Base-by-base conservation (phyloP, 2,797 vertebrate genomes). In the Morus bassanus region DNA sequence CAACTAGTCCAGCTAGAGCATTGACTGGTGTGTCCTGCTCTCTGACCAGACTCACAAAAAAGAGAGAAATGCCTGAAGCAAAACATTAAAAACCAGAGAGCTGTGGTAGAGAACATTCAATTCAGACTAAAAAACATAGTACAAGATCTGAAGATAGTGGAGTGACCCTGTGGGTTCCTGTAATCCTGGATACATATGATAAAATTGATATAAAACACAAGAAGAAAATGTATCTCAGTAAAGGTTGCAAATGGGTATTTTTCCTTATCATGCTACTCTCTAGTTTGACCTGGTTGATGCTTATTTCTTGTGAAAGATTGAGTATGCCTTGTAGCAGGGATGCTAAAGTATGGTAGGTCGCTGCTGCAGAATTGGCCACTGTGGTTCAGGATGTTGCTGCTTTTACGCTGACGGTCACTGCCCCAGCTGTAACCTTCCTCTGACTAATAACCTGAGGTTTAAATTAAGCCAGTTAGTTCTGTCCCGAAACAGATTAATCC, bases 101-200 rank as follows among this genome's bases (percentile, higher is more conserved):
- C 72, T 75, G 39, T 68, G 45, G 72, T 87, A 83, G 60, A 72
- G 75, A 92, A 85, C 93, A 85, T 91, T 94, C 30, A 43, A 43
- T 93, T 93, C 81, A 80, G 75, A 63, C 78, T 82, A 45, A 93
- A 93, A 94, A 94, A 95, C 85, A 68, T 11, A 75, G 53, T 54
- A 51, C 64, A 83, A 80, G 90, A 91, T 95, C 81, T 97, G 90
- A 94, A 94, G 92, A 85, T 80, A 86, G 65, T 59, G 41, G 84
- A 95, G 45, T 57, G 73, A 91, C 82, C 73, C 89, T 81, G 37
- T 87, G 91, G 82, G 50, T 87, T 80, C 65, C 74, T 94, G 1
- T 91, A 89, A 87, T 93, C 88, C 48, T 83, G 68, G 86, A 68
- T 91, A 77, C 27, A 2, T 54, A 19, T 65, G 61, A 79, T 85